Conservation (phyloP, 2,888 invertebrate species). For the Meandrusa payeni region DNA sequence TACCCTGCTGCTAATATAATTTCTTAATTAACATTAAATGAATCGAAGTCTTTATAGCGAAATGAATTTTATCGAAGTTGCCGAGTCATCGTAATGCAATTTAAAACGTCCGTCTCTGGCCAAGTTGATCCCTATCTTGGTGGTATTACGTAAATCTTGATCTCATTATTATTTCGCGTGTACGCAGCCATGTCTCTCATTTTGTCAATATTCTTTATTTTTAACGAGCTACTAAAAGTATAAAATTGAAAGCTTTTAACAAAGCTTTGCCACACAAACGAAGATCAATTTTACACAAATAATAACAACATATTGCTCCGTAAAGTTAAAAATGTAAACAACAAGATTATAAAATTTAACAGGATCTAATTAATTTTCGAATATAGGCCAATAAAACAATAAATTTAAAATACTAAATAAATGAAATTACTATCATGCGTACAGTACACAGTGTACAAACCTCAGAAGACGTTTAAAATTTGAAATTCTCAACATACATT, state of each 20-base stretch:
- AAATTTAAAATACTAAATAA: not conserved
- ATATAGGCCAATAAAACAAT: too few relatives aligned
- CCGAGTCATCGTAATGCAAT: constrained; percentile 62
- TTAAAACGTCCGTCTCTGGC: constrained; percentile 56
- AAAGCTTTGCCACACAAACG: too few relatives aligned
- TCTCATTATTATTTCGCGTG: constrained; percentile 18
- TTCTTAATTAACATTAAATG: constrained; percentile 47
- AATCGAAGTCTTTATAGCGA: constrained; percentile 54
- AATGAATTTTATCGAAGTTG: constrained; percentile 52
- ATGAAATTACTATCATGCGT: too few relatives aligned
- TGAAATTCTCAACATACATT: too few relatives aligned
- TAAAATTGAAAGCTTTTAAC: not conserved
- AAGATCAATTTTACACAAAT: too few relatives aligned
- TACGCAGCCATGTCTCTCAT: constrained; percentile 8
- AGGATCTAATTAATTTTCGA: too few relatives aligned
- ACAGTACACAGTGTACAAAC: too few relatives aligned
- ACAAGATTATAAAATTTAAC: too few relatives aligned
- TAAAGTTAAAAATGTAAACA: too few relatives aligned
- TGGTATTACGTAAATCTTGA: constrained; percentile 52
- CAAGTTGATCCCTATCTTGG: constrained; percentile 53
- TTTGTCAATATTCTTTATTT: constrained; percentile 6
- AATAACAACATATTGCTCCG: too few relatives aligned
- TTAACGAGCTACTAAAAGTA: constrained; percentile 8
- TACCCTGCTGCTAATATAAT: constrained; percentile 30
- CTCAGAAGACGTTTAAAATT: too few relatives aligned